Conservation (phyloP, 2,888 invertebrate species). For the Ellobium chinense region DNA sequence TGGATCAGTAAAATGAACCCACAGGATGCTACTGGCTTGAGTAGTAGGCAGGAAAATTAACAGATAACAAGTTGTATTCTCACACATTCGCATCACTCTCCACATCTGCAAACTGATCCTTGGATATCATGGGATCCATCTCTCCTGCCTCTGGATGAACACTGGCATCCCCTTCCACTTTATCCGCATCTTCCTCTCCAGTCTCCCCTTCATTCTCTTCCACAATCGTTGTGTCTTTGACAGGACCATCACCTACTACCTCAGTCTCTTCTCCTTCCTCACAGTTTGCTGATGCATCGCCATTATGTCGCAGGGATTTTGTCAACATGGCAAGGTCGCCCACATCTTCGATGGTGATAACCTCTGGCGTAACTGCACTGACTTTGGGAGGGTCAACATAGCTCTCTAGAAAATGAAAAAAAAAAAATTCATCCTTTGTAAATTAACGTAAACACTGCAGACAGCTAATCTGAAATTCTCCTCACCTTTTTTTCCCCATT, state of each 20-base stretch:
- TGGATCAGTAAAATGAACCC: too few relatives aligned
- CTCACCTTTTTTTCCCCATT: too few relatives aligned
- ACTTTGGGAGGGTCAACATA: not conserved
- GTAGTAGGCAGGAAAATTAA: too few relatives aligned
- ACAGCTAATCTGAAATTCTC: too few relatives aligned
- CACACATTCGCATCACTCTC: not conserved
- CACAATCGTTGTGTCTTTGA: not conserved
- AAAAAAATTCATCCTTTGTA: too few relatives aligned
- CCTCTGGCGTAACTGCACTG: conserved; percentile 2
- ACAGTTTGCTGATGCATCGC: not conserved
- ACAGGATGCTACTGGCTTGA: too few relatives aligned
- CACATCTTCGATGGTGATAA: conserved; percentile 30
- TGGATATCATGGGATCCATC: not conserved
- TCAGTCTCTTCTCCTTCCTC: not conserved
- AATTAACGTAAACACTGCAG: too few relatives aligned
- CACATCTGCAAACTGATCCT: not conserved
- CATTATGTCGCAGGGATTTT: not conserved
- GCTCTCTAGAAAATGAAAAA: not conserved
- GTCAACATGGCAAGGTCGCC: conserved; percentile 4
- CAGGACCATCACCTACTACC: not conserved
- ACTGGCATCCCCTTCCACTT: not conserved
- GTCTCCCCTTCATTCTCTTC: not conserved
- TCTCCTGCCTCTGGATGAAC: not conserved
- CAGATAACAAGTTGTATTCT: too few relatives aligned
- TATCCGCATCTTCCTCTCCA: not conserved